Conservation (phyloP, 1,140 invertebrate genomes). For the Drosophila kohkoa region DNA sequence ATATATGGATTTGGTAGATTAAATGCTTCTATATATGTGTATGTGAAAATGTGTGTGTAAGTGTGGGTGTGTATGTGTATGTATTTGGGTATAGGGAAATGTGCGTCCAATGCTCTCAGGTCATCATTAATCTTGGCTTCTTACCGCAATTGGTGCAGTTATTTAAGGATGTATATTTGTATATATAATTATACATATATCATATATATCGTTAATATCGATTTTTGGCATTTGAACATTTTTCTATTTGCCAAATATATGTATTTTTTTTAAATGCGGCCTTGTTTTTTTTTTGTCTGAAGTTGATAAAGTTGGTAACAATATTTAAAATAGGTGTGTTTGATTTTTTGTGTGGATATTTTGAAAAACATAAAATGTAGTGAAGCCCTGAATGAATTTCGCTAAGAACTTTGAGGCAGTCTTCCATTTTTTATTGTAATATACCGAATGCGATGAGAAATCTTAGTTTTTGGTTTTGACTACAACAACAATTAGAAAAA, state of each 20-base stretch:
- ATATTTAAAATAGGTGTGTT: neutral
- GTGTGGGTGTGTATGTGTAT: constrained; percentile 11
- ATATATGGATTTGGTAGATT: neutral
- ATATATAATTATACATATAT: too few relatives aligned
- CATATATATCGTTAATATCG: neutral
- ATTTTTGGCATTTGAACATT: constrained; percentile 11
- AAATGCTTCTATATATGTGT: constrained; percentile 1
- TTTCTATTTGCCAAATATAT: constrained; percentile 10
- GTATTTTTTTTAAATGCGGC: neutral
- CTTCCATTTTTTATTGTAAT: constrained; percentile 12
- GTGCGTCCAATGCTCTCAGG: neutral
- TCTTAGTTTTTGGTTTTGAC: constrained; percentile 21
- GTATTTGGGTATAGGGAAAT: neutral
- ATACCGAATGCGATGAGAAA: constrained; percentile 20
- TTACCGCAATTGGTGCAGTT: constrained; percentile 5
- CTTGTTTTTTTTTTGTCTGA: neutral
- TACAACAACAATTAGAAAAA: constrained; percentile 65
- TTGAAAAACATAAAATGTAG: constrained; percentile 69
- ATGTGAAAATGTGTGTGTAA: neutral
- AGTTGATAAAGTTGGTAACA: neutral
- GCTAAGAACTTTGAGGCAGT: neutral
- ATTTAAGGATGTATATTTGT: neutral
- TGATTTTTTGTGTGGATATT: constrained; percentile 40
- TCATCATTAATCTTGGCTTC: constrained; percentile 14
- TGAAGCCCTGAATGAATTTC: constrained; percentile 14